Percentiles rank a stretch among this genome's conserved stretches.
These are phyloP conservation scores for Acipenser oxyrinchus DNA, from an alignment of 2,797 vertebrate species.

Conservation along the genomic window DNA sequence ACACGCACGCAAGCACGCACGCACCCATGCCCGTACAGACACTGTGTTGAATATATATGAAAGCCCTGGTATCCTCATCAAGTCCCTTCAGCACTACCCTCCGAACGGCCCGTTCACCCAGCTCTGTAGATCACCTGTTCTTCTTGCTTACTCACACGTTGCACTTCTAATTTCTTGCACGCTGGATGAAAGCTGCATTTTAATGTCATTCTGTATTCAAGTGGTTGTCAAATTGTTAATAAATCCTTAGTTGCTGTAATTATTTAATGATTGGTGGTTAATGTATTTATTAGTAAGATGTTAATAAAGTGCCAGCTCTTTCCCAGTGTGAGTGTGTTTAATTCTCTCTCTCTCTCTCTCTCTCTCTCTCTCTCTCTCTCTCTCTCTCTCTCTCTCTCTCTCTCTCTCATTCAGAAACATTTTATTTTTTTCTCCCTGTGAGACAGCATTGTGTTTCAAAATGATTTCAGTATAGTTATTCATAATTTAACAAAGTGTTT, in stretches of 20 bases:
- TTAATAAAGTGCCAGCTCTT: conserved; percentile 77
- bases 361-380: background rate
- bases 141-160: background rate
- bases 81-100: too few species aligned
- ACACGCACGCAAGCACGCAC: too few species aligned
- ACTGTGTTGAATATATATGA: too few species aligned
- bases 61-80: too few species aligned
- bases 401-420: background rate
- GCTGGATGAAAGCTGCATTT: background rate
- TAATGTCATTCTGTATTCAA: conserved; percentile 48
- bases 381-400: conserved; percentile 1
- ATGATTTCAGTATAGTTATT: too few species aligned
- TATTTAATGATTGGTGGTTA: conserved; percentile 77
- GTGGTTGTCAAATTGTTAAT: conserved; percentile 47
- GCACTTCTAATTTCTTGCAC: background rate
- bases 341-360: conserved; percentile 6
- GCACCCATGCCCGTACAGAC: too few species aligned
- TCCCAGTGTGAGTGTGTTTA: conserved; percentile 37
- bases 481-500: too few species aligned
- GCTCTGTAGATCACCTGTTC: background rate
- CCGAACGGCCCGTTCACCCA: too few species aligned
- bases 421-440: too few species aligned
- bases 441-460: too few species aligned
- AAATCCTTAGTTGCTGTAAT: conserved; percentile 62
- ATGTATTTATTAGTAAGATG: conserved; percentile 75